These are phyloP conservation scores for Macrostomum lignano DNA, from an alignment of 1,140 invertebrate species.

Conservation along the genomic window DNA sequence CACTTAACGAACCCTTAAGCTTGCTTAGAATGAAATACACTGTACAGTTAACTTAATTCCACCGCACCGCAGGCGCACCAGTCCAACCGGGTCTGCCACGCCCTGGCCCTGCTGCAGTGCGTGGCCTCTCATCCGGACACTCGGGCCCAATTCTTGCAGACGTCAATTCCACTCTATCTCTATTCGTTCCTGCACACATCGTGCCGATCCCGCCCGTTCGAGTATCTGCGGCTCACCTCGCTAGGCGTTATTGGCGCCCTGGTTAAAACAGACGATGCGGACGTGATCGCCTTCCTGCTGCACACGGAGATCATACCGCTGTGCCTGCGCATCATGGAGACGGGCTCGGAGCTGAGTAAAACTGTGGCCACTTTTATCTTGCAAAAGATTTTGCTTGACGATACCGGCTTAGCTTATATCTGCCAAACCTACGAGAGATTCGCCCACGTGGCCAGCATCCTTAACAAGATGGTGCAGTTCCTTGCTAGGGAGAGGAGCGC, in stretches of 20 bases:
- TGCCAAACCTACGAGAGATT: slow-evolving; percentile 73
- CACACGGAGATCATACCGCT: slow-evolving; percentile 93
- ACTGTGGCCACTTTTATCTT: slow-evolving; percentile 86
- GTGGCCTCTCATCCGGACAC: slow-evolving; percentile 97
- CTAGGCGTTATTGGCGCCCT: slow-evolving; percentile 91
- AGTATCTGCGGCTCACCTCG: slow-evolving; percentile 79
- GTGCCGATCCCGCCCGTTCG: slow-evolving; percentile 84
- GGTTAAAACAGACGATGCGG: slow-evolving; percentile 94
- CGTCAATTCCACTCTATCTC: slow-evolving; percentile 80
- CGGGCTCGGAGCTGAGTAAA: slow-evolving; percentile 35
- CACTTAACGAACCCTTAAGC: too few relatives aligned
- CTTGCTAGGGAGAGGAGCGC: slow-evolving; percentile 82
- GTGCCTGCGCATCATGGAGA: slow-evolving; percentile 78
- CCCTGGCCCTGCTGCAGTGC: slow-evolving; percentile 77
- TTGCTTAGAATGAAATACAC: too few relatives aligned
- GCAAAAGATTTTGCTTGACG: slow-evolving; percentile 87
- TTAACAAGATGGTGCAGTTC: slow-evolving; percentile 88
- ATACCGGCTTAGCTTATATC: slow-evolving; percentile 83
- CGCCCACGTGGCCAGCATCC: slow-evolving; percentile 82
- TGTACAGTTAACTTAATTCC: slow-evolving; percentile 2
- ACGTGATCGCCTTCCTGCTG: slow-evolving; percentile 89
- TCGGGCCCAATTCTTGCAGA: slow-evolving; percentile 55
- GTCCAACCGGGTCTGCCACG: slow-evolving; percentile 81
- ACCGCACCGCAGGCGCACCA: slow-evolving; percentile 29
- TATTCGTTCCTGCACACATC: slow-evolving; percentile 82